A percentile compares a stretch with the other conserved stretches of the same genome.
phyloP scores from a whole-genome alignment of 2,888 invertebrate species.

The Tetrapedia diversipes region DNA sequence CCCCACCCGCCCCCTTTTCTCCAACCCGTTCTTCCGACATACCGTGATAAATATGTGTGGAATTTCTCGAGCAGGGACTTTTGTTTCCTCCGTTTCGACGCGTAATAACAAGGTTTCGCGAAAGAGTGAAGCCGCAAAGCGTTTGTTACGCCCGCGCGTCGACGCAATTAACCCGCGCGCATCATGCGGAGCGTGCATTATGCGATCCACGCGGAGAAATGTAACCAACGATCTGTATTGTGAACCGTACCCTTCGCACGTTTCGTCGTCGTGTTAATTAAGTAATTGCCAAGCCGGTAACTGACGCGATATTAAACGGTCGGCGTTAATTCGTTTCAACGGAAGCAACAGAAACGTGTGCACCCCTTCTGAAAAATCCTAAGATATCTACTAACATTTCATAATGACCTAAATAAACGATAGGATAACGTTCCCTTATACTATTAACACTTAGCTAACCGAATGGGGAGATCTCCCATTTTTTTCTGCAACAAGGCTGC shows the following conservation, averaged over 20 bases:
- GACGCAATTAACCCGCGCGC: conserved; percentile 29
- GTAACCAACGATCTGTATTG: conserved; percentile 26
- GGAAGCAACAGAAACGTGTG: background rate
- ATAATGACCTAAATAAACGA: too few species aligned
- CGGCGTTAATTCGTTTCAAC: background rate
- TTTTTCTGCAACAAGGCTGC: too few species aligned
- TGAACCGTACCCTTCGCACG: conserved; percentile 22
- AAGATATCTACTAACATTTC: too few species aligned
- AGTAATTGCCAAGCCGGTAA: conserved; percentile 22
- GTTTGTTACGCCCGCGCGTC: conserved; percentile 1
- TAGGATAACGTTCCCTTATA: too few species aligned
- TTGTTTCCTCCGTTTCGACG: background rate
- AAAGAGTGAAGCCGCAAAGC: conserved; percentile 30
- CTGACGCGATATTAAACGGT: background rate
- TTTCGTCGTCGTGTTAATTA: conserved; percentile 27
- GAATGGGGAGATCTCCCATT: too few species aligned
- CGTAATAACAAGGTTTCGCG: conserved; percentile 1
- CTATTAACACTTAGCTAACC: too few species aligned
- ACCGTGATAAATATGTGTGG: conserved; percentile 14
- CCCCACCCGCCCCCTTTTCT: background rate
- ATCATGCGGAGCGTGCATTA: conserved; percentile 9
- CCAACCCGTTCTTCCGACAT: background rate
- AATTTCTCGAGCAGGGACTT: background rate
- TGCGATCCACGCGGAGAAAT: conserved; percentile 1
- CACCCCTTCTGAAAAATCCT: too few species aligned